Conservation (phyloP, 2,113 vertebrate genomes). For the Ginglymostoma cirratum region DNA sequence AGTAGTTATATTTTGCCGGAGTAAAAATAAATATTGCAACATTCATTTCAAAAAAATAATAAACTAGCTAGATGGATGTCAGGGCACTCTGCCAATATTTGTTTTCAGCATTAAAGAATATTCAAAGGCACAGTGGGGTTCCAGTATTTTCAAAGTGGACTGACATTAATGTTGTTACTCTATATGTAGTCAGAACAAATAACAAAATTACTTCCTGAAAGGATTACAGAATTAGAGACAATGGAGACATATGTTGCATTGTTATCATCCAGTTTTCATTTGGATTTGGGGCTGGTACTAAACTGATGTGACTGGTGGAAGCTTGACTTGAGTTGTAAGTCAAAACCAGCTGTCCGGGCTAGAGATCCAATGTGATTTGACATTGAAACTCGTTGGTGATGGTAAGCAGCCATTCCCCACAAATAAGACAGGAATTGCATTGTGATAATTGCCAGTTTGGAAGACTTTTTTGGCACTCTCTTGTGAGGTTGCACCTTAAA, state of each 20-base stretch:
- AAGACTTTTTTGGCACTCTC: background rate
- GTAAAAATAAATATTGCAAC: background rate
- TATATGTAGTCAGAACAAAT: background rate
- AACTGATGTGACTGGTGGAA: background rate
- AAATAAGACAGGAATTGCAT: background rate
- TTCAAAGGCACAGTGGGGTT: background rate
- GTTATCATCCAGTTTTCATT: background rate
- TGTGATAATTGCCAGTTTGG: background rate
- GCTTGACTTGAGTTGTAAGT: background rate
- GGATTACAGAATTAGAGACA: background rate
- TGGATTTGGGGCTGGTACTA: background rate
- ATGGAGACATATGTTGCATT: background rate
- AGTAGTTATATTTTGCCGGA: background rate
- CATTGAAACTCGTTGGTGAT: background rate
- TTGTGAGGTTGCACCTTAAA: background rate
- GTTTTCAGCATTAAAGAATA: background rate
- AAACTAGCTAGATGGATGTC: background rate
- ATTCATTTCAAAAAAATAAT: background rate
- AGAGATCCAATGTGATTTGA: background rate
- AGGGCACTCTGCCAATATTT: background rate
- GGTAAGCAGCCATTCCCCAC: background rate
- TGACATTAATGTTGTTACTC: background rate
- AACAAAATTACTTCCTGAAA: background rate
- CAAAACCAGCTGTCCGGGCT: background rate
- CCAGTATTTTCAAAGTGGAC: background rate